phyloP scores from a whole-genome alignment of 2,888 invertebrate species.

The Cephus spinipes region DNA sequence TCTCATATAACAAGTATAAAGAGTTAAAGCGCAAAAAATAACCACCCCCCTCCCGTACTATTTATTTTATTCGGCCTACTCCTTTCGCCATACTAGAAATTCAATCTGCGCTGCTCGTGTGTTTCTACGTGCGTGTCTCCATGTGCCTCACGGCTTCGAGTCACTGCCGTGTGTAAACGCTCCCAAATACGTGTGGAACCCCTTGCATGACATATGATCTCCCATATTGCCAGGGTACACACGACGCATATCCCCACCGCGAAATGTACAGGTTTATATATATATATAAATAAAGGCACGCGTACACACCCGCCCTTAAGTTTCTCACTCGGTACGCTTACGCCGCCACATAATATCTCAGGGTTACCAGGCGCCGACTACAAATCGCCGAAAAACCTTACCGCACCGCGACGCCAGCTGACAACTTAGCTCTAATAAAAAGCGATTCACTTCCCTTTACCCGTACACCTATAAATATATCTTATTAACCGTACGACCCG shows the following conservation, averaged over 20 bases:
- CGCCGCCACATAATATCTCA: constrained; percentile 61
- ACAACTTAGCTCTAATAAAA: constrained; percentile 26
- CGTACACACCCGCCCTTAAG: not conserved
- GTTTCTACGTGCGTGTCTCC: constrained; percentile 16
- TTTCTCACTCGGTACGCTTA: constrained; percentile 38
- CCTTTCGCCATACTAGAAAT: constrained; percentile 46
- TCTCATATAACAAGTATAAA: too few relatives aligned
- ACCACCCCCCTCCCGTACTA: constrained; percentile 34
- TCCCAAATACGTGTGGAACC: constrained; percentile 38
- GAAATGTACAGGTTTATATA: not conserved
- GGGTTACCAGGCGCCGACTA: constrained; percentile 50
- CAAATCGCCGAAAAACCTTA: constrained; percentile 20
- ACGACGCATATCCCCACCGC: constrained; percentile 31
- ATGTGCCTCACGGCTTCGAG: constrained; percentile 1
- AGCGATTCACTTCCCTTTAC: constrained; percentile 1
- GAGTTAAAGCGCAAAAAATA: too few relatives aligned
- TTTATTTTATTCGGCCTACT: constrained; percentile 61
- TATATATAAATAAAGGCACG: constrained; percentile 11
- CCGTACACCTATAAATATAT: too few relatives aligned
- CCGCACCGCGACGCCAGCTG: not conserved
- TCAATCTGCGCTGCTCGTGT: constrained; percentile 14
- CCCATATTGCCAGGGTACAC: constrained; percentile 61
- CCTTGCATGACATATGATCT: constrained; percentile 66
- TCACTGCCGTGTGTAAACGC: constrained; percentile 1
- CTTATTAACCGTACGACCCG: too few relatives aligned